Evolutionary conservation across 2,888 invertebrate genomes (phyloP), one percentile per base, ranked within the genome.

Genomic region (Alcis repandata): DNA sequence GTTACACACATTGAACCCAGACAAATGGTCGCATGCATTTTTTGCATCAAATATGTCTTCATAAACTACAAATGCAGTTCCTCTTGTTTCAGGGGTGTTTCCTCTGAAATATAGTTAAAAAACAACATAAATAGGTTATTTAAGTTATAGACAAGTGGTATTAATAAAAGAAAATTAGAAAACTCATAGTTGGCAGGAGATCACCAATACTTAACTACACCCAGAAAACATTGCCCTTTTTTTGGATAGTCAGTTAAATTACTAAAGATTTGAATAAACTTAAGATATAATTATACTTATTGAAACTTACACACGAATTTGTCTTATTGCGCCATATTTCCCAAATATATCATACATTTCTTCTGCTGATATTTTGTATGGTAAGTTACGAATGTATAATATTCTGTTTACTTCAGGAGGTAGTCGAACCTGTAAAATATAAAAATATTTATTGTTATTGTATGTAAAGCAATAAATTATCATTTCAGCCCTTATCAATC

Each of bases 271-370:
- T n/a, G 27, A 6, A 27, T 27, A 4, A 27, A 27, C 27, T 27
- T 27, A 27, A 27, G 27, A 27, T 27, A 27, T 4, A 27, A 2
- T 4, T 27, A 6, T 27, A 27, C 27, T 27, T 27, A 27, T 4
- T 6, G 49, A 40, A 49, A 86, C 97, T 96, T 95, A 98, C 98
- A 99, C 98, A 92, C 99, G 94, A 68, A 99, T 99, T 93, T 99
- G 99, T 77, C 99, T 93, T 73, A 99, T 99, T 2, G 99, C 99
- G 77, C 99, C 99, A 92, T 99, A 99, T 94, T 99, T 99, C 17
- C 99, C 99, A 94, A 99, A 99, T 71, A 99, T 99, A 91, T 99
- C 99, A 86, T 99, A 99, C 99, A 99, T 99, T 95, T 99, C 99
- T 90, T 99, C 99, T 7, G 98, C 98, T 54, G 99, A 99, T 76